These are phyloP conservation scores for Cyaniris semiargus DNA, from an alignment of 2,888 invertebrate genomes.

Conservation along the genomic window DNA sequence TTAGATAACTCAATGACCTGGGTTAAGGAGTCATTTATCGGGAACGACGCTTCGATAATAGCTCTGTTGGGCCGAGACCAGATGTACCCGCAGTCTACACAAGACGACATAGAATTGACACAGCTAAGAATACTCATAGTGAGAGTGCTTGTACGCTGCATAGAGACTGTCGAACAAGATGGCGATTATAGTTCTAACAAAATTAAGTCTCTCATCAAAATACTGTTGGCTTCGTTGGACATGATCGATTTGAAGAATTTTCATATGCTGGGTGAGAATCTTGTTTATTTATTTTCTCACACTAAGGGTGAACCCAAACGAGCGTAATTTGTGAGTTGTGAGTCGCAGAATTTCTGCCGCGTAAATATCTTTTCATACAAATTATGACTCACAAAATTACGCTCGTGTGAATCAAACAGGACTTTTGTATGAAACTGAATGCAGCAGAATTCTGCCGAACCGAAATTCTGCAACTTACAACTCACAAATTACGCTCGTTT, in stretches of 20 bases:
- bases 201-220: conserved; percentile 67
- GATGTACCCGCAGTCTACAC: conserved; percentile 61
- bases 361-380: no score
- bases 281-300: not conserved
- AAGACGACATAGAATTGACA: conserved; percentile 64
- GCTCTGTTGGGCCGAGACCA: conserved; percentile 60
- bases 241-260: conserved; percentile 70
- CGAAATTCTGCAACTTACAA: no score
- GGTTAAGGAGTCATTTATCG: conserved; percentile 64
- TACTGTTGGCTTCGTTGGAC: conserved; percentile 64
- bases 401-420: no score
- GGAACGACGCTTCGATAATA: conserved; percentile 60
- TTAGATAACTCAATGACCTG: conserved; percentile 58
- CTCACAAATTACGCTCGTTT: no score
- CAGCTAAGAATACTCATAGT: conserved; percentile 68
- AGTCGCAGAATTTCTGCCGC: no score
- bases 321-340: no score
- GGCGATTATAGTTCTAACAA: conserved; percentile 54
- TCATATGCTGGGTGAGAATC: conserved; percentile 67
- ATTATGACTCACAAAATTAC: no score
- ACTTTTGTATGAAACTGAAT: no score
- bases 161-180: conserved; percentile 51
- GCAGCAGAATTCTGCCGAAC: no score
- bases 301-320: no score
- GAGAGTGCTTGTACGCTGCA: conserved; percentile 61